Conservation (phyloP, 2,797 vertebrate genomes). For the Danio kyathit region DNA sequence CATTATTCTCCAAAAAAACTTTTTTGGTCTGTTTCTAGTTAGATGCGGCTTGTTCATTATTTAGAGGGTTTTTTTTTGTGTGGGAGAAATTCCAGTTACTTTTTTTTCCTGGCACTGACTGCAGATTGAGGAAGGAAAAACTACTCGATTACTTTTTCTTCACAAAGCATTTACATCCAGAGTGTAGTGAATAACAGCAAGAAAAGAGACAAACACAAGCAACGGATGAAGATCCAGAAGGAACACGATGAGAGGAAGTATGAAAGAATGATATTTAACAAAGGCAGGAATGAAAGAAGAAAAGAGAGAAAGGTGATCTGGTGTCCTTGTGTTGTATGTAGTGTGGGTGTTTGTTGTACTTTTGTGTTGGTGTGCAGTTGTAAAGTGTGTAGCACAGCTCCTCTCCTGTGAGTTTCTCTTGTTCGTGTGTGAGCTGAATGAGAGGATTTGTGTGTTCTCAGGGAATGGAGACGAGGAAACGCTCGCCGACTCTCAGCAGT, state of each 20-base stretch:
- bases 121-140: constrained; percentile 34
- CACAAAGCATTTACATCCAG: constrained; percentile 28
- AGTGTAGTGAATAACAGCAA: constrained; percentile 11
- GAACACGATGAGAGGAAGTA: constrained; percentile 22
- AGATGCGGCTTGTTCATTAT: constrained; percentile 32
- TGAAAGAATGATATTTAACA: constrained; percentile 22
- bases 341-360: constrained; percentile 12
- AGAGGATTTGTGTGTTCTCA: constrained; percentile 64
- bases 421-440: not conserved
- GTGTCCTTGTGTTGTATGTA: constrained; percentile 27
- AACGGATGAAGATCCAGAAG: constrained; percentile 39
- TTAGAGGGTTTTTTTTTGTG: constrained; percentile 1
- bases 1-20: constrained; percentile 9
- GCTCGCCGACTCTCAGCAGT: constrained; percentile 96
- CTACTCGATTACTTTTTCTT: constrained; percentile 19
- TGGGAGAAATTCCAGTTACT: constrained; percentile 26
- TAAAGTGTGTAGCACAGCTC: constrained; percentile 26
- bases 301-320: constrained; percentile 52
- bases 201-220: constrained; percentile 11
- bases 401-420: constrained; percentile 32
- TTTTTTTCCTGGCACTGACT: constrained; percentile 43
- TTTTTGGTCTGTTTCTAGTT: constrained; percentile 37
- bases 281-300: constrained; percentile 22
- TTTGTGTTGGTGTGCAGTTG: constrained; percentile 29
- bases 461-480: constrained; percentile 96